Percentiles rank a stretch among this genome's conserved stretches.
phyloP scores from a whole-genome alignment of 2,113 vertebrate genomes.

The Boulengeromyrus knoepffleri region DNA sequence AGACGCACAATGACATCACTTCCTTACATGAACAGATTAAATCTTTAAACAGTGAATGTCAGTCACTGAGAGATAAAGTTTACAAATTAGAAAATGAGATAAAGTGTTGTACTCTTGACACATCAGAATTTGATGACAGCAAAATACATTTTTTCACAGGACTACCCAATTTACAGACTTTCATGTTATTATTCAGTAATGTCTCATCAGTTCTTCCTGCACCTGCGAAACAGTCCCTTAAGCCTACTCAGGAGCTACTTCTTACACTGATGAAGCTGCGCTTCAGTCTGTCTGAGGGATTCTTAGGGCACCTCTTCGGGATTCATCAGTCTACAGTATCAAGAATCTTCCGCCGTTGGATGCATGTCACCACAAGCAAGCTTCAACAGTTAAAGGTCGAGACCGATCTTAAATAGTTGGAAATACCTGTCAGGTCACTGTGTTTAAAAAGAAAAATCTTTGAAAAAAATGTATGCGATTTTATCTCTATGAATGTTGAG shows the following conservation, averaged over 20 bases:
- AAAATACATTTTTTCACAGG: slow-evolving; percentile 17
- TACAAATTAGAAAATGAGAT: slow-evolving; percentile 13
- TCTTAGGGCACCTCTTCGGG: slow-evolving; percentile 16
- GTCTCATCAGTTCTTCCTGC: slow-evolving; percentile 22
- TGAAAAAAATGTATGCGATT: neutral
- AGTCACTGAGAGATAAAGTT: slow-evolving; percentile 26
- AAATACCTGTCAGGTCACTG: neutral
- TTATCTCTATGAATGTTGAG: neutral
- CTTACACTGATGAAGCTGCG: slow-evolving; percentile 20
- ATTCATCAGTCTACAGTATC: slow-evolving; percentile 23
- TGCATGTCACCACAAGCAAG: slow-evolving; percentile 16
- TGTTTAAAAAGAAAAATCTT: neutral
- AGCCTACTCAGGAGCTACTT: slow-evolving; percentile 22
- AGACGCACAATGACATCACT: neutral
- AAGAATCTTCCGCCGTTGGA: slow-evolving; percentile 18
- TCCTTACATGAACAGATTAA: neutral
- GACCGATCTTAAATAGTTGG: neutral
- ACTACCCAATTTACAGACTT: slow-evolving; percentile 4
- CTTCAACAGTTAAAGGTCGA: neutral
- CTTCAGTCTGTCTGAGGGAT: slow-evolving; percentile 14
- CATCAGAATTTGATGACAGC: slow-evolving; percentile 29
- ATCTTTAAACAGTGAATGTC: slow-evolving; percentile 16
- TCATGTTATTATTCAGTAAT: slow-evolving; percentile 23
- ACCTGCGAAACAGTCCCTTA: slow-evolving; percentile 22
- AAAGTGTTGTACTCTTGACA: slow-evolving; percentile 25